Percentiles rank a stretch among this genome's conserved stretches.
phyloP scores from a whole-genome alignment of 2,113 vertebrate species.

The Chamaetylas fuelleborni region DNA sequence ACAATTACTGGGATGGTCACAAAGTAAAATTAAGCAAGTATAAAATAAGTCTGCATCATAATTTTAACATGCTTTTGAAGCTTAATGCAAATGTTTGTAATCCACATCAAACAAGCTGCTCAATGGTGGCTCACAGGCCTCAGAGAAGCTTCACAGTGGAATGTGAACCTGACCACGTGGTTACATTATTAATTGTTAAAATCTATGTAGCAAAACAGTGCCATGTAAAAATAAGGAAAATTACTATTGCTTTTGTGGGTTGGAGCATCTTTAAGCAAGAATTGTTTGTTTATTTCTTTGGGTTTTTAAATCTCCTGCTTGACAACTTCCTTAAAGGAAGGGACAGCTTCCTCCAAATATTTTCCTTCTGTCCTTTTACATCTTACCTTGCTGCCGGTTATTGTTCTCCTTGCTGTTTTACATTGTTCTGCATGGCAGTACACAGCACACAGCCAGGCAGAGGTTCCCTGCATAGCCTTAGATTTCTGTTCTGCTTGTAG shows the following conservation, averaged over 20 bases:
- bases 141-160: background rate
- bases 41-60: background rate
- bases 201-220: background rate
- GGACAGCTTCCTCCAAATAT: background rate
- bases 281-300: background rate
- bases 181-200: background rate
- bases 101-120: background rate
- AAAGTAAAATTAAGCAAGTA: background rate
- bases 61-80: background rate
- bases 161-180: background rate
- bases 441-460: rapidly evolving
- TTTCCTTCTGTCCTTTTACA: background rate
- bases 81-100: background rate
- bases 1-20: background rate
- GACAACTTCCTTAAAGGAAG: background rate
- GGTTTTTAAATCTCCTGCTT: background rate
- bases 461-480: background rate
- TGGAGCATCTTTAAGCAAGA: background rate
- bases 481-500: background rate
- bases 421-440: rapidly evolving
- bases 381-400: background rate
- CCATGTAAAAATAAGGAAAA: background rate
- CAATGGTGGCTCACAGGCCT: background rate
- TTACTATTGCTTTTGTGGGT: background rate
- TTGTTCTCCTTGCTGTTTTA: background rate